Evolutionary conservation across 2,888 invertebrate genomes (phyloP), one percentile per base, ranked within the genome.

Genomic region (Ypsolopha scabrella): DNA sequence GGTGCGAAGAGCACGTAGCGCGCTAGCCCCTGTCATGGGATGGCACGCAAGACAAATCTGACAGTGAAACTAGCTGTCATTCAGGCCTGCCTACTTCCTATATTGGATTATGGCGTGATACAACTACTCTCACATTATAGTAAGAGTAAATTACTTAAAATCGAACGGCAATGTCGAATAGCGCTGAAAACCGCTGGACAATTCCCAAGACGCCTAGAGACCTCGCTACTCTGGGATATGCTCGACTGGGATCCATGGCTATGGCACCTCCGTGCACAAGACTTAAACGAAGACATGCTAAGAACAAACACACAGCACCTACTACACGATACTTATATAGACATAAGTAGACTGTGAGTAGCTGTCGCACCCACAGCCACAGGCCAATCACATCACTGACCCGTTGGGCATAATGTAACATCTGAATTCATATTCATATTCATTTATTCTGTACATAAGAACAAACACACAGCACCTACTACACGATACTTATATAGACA

Each of bases 61-160:
- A 45, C 52, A 38, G 49, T 51, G 9, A 55, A 58, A 52, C 49
- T 55, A 10, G 41, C 10, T 2, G 51, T 57, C 11, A 53, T 54
- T 43, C 54, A 53, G 44, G 51, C 55, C 10, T 58, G 55, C 35
- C 41, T 58, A 6, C 46, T 58, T 11, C 55, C 53, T 9, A 35
- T 57, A 6, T 41, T 58, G 24, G 55, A 56, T 14, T 55, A 59
- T 7, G 54, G 55, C 48, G 37, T 50, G 13, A 54, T 56, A 13
- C 52, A 56, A 48, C 54, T 56, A 33, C 51, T 58, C 10, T 50
- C 54, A 33, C 50, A 54, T 13, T 52, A 51, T n/a, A 58, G 58
- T 38, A 50, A 51, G 48, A 50, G 51, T 1, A 54, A 54, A 34
- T 41, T 54, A 33, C 14, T 41, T 7, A 53, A 49, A 48, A 46